phyloP scores from a whole-genome alignment of 2,888 invertebrate species.

The Keiferia lycopersicella region DNA sequence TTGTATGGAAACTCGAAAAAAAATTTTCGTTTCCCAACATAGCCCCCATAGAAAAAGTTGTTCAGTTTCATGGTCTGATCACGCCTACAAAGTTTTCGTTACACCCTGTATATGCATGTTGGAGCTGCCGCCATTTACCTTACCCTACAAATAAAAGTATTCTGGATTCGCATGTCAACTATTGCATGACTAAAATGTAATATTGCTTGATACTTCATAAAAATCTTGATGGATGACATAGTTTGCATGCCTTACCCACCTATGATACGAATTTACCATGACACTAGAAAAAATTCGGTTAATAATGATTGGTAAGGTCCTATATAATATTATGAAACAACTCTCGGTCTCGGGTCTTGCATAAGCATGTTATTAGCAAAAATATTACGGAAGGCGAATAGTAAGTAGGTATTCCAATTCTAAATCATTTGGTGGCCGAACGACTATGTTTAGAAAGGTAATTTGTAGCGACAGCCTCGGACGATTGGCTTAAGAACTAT shows the following conservation, averaged over 20 bases:
- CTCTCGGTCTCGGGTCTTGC: not conserved
- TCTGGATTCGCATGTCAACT: conserved; percentile 29
- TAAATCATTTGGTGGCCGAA: too few relatives aligned
- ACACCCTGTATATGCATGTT: too few relatives aligned
- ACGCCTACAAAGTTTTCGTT: too few relatives aligned
- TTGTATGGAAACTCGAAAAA: too few relatives aligned
- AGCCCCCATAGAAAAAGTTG: too few relatives aligned
- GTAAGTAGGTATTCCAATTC: too few relatives aligned
- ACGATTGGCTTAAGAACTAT: too few relatives aligned
- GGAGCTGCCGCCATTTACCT: too few relatives aligned
- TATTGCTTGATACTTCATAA: conserved; percentile 22
- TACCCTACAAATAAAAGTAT: conserved; percentile 29
- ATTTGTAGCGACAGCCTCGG: too few relatives aligned
- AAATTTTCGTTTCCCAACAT: too few relatives aligned
- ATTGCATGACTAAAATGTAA: conserved; percentile 32
- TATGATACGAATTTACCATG: conserved; percentile 2
- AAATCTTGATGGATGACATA: conserved; percentile 30
- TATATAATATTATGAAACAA: not conserved
- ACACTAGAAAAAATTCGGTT: not conserved
- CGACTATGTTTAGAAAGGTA: too few relatives aligned
- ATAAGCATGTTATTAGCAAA: conserved; percentile 5
- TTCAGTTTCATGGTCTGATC: too few relatives aligned
- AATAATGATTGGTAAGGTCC: not conserved
- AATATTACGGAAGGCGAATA: conserved; percentile 5
- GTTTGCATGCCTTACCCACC: conserved; percentile 13